Base-by-base conservation (phyloP, 92 coral and sea anemone species). In the Epizoanthus scotinus region DNA sequence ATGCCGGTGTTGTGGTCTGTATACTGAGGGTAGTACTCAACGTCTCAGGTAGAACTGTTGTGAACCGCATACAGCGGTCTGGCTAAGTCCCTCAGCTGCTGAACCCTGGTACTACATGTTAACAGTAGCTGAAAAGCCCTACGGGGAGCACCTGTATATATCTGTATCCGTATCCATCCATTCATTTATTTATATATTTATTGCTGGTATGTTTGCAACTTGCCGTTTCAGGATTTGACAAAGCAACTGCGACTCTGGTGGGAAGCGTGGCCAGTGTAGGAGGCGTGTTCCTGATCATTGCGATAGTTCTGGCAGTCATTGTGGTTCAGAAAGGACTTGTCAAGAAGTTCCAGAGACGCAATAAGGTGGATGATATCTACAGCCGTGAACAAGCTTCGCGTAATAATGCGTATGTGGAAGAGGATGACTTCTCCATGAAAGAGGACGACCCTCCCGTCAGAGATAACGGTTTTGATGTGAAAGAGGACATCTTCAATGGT, bases 311-410 rank as follows among this genome's bases (percentile, higher is more conserved):
- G 73, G 87, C 79, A 20, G 80, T 68, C 36, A 31, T 87, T 2
- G 67, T 87, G 29, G 84, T 83, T 58, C 67, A 87, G 86, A 73
- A 83, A 52, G 87, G 90, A 42, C 55, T 57, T 22, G 57, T 84
- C 49, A 58, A 85, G 34, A 85, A 81, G 54, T 62, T 87, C 10
- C 83, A 74, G 80, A 87, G 84, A 52, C 79, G 87, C 4, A 87
- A 87, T 81, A 87, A 87, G 63, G 90, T 77, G 20, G 90, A 77
- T 9, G 84, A 82, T 42, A 55, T 74, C 58, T 87, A 87, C 84
- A 49, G 79, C 22, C 83, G 86, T 5, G 70, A 83, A 24, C 64
- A 83, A 61, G 27, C 25, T 56, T 24, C 78, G 65, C n/a, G 90
- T 26, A 87, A 50, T 18, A 50, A 69, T 59, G 78, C 87, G n/a